Conservation (phyloP, 2,888 invertebrate genomes). For the Caenorhabditis virilis region DNA sequence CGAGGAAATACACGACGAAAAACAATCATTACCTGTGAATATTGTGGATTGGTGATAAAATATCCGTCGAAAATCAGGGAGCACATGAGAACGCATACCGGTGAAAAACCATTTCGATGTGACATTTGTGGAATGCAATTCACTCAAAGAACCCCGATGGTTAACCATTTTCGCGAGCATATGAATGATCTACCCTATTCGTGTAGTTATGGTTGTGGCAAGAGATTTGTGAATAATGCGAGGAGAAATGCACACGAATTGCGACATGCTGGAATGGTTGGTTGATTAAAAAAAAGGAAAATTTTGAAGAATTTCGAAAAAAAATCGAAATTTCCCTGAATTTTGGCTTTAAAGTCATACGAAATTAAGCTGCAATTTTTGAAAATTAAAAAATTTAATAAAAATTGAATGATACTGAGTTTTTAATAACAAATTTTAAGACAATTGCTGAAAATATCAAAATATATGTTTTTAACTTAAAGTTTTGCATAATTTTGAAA, state of each 20-base stretch:
- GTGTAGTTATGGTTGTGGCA: constrained; percentile 50
- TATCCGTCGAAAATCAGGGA: constrained; percentile 58
- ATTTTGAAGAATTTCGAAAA: no score
- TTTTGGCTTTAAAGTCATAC: no score
- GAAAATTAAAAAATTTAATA: background rate
- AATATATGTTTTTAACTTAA: no score
- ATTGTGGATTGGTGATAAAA: constrained; percentile 50
- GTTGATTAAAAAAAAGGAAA: no score
- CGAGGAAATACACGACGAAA: constrained; percentile 10
- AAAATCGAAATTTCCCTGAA: no score
- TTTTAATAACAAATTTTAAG: no score
- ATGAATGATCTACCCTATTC: constrained; percentile 47
- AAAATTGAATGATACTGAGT: no score
- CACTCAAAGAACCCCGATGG: constrained; percentile 52
- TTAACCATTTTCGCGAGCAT: constrained; percentile 40
- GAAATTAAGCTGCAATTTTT: no score
- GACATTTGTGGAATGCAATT: constrained; percentile 51
- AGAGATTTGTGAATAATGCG: constrained; percentile 50
- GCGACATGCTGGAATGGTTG: constrained; percentile 45
- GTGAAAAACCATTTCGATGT: constrained; percentile 57
- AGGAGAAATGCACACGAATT: constrained; percentile 56
- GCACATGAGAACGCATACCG: constrained; percentile 62
- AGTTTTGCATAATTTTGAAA: no score
- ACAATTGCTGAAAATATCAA: no score
- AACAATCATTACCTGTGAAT: constrained; percentile 45